Evolutionary conservation across 2,113 vertebrate genomes (phyloP).

Genomic region (Pedionomus torquatus): DNA sequence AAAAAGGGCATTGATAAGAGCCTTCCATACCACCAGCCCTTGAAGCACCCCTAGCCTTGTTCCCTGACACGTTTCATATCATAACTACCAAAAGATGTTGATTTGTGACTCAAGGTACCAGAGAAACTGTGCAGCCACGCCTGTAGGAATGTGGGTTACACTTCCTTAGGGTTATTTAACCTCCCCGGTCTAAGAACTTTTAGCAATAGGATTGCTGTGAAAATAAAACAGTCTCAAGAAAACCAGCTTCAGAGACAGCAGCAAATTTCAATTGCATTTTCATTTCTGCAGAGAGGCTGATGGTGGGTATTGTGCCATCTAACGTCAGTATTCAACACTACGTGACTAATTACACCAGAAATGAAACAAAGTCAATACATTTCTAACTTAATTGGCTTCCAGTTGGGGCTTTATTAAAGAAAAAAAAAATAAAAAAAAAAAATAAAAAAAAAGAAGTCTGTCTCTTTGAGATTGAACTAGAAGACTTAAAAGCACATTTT

Average conservation of each 20-base stretch:
- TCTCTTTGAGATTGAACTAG: not conserved
- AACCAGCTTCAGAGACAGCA: not conserved
- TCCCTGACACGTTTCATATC: not conserved
- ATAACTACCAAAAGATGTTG: not conserved
- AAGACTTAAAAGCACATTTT: conserved; percentile 44
- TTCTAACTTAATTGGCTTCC: not conserved
- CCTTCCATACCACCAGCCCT: accelerated
- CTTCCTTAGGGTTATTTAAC: not conserved
- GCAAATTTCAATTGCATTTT: not conserved
- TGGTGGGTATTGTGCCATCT: not conserved
- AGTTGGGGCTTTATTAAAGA: not conserved
- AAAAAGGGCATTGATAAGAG: not conserved
- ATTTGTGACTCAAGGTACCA: not conserved
- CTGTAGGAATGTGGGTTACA: accelerated
- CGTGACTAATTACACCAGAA: conserved; percentile 3
- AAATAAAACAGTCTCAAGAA: not conserved
- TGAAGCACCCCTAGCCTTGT: not conserved
- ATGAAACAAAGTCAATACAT: not conserved
- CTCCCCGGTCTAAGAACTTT: not conserved
- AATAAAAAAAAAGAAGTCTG: not conserved
- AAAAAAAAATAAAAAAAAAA: not conserved
- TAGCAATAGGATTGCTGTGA: not conserved
- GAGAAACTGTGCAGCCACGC: not conserved
- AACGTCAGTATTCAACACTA: not conserved
- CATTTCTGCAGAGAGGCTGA: not conserved